phyloP scores from a whole-genome alignment of 30 jellyfish, hydroid and myxozoan genomes.

The Hydractinia symbiolongicarpus region DNA sequence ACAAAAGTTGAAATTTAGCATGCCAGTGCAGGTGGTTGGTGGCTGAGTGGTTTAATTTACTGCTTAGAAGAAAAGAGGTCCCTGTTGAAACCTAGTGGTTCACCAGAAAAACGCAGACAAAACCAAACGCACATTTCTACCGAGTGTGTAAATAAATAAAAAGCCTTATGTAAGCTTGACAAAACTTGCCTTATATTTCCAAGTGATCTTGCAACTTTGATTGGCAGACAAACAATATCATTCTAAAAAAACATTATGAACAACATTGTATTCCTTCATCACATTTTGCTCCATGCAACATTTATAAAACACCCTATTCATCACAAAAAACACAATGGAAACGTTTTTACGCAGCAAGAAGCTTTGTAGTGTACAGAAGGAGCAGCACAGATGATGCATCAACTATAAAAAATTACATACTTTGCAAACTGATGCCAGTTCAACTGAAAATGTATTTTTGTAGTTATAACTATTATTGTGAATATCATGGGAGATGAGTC shows the following conservation, averaged over 20 bases:
- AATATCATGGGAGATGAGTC: conserved; percentile 84
- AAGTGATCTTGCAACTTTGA: conserved; percentile 65
- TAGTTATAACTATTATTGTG: conserved; percentile 79
- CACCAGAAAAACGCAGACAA: too few species aligned
- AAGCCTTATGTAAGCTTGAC: neutral
- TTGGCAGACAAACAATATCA: conserved; percentile 80
- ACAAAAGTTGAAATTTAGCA: too few species aligned
- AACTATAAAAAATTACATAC: conserved; percentile 35
- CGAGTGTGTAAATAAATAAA: too few species aligned
- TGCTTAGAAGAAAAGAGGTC: too few species aligned
- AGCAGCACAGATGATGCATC: neutral
- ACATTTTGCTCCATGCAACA: neutral
- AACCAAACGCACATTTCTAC: too few species aligned
- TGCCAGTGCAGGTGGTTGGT: too few species aligned
- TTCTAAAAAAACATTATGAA: conserved; percentile 54
- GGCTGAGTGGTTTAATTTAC: too few species aligned
- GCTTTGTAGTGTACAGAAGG: neutral
- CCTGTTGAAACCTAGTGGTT: too few species aligned
- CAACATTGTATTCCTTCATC: neutral
- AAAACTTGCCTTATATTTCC: conserved; percentile 74
- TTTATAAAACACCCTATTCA: neutral
- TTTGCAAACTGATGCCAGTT: conserved; percentile 92
- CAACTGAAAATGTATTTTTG: conserved; percentile 87
- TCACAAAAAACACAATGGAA: neutral
- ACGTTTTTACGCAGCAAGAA: neutral